Conservation (phyloP, 2,888 invertebrate genomes). For the Scrobipalpa costella region DNA sequence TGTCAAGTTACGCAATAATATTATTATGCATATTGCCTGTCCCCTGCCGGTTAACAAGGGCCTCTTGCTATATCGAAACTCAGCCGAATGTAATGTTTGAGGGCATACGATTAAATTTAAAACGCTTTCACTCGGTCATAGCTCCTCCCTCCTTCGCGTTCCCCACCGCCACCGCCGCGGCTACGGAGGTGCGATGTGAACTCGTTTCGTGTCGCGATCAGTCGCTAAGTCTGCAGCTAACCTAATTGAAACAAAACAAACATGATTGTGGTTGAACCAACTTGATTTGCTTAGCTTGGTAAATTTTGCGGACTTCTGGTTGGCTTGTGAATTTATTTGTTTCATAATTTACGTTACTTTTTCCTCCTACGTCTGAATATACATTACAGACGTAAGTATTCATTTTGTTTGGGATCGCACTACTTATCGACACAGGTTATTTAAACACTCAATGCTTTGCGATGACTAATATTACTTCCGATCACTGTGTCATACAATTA, state of each 20-base stretch:
- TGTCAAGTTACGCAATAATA: conserved; percentile 41
- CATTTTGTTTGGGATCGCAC: neutral
- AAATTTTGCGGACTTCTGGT: neutral
- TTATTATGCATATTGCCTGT: conserved; percentile 26
- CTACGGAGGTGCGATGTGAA: conserved; percentile 50
- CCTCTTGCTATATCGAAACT: conserved; percentile 46
- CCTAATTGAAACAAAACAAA: neutral
- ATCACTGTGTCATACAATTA: neutral
- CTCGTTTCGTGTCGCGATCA: conserved; percentile 46
- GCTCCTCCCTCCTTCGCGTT: conserved; percentile 37
- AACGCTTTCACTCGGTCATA: conserved; percentile 68
- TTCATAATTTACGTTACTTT: neutral
- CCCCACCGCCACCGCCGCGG: conserved; percentile 31
- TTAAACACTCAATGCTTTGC: neutral
- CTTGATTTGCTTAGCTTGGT: neutral
- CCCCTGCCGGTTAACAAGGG: conserved; percentile 48
- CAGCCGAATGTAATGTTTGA: conserved; percentile 56
- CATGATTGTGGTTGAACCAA: neutral
- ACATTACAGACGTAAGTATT: neutral
- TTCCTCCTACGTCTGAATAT: conserved; percentile 2
- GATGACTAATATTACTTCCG: conserved; percentile 3
- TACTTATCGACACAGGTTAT: neutral
- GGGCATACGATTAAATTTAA: conserved; percentile 65
- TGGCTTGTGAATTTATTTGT: neutral
- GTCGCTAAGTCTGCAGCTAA: conserved; percentile 37